phyloP scores from a whole-genome alignment of 2,113 vertebrate species.

The Gila orcuttii region DNA sequence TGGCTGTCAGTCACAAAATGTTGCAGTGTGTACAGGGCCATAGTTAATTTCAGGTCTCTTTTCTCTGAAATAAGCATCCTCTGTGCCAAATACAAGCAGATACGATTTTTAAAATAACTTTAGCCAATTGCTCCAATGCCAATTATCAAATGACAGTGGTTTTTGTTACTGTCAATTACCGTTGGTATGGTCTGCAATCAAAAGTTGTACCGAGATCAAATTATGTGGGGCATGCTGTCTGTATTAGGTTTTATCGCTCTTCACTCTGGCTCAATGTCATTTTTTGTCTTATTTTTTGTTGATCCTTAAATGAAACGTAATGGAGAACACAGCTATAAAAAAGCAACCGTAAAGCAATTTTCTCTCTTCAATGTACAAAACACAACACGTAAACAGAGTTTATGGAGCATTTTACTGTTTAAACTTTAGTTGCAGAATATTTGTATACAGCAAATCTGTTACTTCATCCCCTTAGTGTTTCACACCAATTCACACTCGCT shows the following conservation, averaged over 20 bases:
- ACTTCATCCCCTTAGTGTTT: not conserved
- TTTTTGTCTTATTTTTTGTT: not conserved
- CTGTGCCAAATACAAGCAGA: not conserved
- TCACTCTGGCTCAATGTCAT: not conserved
- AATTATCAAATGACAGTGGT: not conserved
- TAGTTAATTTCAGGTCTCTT: not conserved
- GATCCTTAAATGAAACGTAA: not conserved
- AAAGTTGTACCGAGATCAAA: not conserved
- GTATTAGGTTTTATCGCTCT: not conserved
- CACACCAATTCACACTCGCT: not conserved
- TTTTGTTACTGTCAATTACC: not conserved
- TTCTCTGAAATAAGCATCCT: not conserved
- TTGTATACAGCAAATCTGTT: not conserved
- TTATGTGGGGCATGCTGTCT: not conserved
- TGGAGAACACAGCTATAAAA: not conserved
- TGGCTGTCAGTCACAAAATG: not conserved
- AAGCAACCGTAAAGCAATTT: not conserved
- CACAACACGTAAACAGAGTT: not conserved
- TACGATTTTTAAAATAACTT: not conserved
- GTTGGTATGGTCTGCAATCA: not conserved
- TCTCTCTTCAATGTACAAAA: not conserved
- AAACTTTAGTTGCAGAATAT: not conserved
- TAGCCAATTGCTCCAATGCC: not conserved
- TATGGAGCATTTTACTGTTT: not conserved
- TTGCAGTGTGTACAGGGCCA: not conserved